Evolutionary conservation across 1,140 invertebrate species (phyloP).

Genomic region (Drosophila kikkawai): DNA sequence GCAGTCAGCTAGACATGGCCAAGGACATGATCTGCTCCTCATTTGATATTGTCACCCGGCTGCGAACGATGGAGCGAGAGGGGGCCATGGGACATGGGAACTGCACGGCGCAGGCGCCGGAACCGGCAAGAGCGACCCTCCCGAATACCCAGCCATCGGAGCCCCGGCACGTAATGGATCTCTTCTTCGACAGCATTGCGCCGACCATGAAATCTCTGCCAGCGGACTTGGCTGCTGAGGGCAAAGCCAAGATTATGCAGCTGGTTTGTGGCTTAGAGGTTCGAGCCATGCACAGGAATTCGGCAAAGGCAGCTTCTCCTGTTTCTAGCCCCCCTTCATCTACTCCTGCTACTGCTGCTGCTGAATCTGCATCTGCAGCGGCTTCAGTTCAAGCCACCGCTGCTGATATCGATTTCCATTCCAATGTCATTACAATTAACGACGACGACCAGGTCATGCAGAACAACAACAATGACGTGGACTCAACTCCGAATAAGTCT

Average conservation of each 20-base stretch:
- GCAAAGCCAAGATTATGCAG: conserved; percentile 78
- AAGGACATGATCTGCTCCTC: conserved; percentile 74
- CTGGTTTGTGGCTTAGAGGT: conserved; percentile 71
- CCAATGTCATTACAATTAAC: conserved; percentile 27
- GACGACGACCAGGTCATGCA: conserved; percentile 2
- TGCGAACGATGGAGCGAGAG: conserved; percentile 54
- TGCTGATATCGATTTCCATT: conserved; percentile 3
- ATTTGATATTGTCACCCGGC: conserved; percentile 63
- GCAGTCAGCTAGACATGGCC: conserved; percentile 61
- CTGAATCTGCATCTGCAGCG: not conserved
- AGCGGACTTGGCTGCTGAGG: conserved; percentile 69
- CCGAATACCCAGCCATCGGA: not conserved
- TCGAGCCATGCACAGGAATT: conserved; percentile 50
- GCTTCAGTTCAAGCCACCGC: not conserved
- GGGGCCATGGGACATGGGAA: not conserved
- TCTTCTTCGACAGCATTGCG: conserved; percentile 76
- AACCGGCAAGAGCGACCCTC: not conserved
- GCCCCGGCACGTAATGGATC: conserved; percentile 57
- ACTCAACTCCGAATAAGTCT: not conserved
- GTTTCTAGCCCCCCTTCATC: not conserved
- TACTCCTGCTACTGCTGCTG: not conserved
- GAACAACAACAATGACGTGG: conserved; percentile 6
- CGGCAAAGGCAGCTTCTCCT: not conserved
- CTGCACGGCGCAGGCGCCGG: not conserved
- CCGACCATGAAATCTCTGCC: conserved; percentile 76